Evolutionary conservation across 92 coral and sea anemone genomes (phyloP).

Genomic region (Porites divaricata): DNA sequence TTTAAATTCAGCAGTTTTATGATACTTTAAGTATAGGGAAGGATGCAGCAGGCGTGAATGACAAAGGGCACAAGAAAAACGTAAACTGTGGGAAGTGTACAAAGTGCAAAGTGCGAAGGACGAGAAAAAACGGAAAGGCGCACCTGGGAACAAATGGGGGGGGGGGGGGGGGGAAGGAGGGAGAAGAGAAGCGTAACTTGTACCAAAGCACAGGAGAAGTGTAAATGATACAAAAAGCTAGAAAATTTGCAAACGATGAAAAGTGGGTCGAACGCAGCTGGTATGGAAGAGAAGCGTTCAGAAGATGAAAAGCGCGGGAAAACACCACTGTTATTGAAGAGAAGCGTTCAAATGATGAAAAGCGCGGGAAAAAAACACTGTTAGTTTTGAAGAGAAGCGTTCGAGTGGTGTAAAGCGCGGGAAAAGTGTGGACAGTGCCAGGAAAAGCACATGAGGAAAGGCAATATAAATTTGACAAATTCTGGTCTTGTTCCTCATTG

Average conservation of each 20-base stretch:
- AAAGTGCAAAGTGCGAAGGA: too few relatives aligned
- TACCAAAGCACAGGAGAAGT: background rate
- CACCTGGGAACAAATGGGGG: too few relatives aligned
- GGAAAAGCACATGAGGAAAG: too few relatives aligned
- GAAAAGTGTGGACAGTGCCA: background rate
- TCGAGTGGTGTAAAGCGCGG: background rate
- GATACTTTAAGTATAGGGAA: too few relatives aligned
- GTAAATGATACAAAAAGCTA: background rate
- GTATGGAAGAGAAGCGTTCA: background rate
- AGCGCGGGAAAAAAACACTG: background rate
- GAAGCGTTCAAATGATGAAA: background rate
- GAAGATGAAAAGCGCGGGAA: slow-evolving; percentile 1
- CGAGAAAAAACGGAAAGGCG: too few relatives aligned
- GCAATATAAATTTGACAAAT: too few relatives aligned
- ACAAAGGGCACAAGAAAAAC: too few relatives aligned
- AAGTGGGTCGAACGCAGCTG: background rate
- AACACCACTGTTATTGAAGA: background rate
- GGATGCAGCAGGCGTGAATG: too few relatives aligned
- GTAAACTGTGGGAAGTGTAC: too few relatives aligned
- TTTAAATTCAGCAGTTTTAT: too few relatives aligned
- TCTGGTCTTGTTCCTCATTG: background rate
- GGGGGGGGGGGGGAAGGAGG: background rate
- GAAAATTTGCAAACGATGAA: background rate
- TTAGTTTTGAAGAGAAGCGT: background rate
- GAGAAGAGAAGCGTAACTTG: background rate